A percentile compares a stretch with the other conserved stretches of the same genome.
Evolutionary conservation across 2,113 vertebrate genomes (phyloP).

Genomic region (Megaceryle torquata): DNA sequence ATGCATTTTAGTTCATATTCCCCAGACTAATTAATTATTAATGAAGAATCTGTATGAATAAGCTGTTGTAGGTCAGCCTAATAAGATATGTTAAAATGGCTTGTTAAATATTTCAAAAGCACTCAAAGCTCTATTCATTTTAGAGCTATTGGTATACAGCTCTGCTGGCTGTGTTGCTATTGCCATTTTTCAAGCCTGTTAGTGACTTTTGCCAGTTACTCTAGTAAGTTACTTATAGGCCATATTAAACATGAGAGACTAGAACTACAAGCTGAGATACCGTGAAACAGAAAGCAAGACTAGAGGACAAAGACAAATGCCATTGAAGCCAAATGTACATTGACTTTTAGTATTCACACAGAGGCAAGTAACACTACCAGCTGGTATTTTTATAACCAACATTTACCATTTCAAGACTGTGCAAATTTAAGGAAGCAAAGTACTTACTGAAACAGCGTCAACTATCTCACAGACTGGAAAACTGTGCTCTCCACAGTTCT

Average conservation of each 20-base stretch:
- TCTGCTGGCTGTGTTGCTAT: neutral
- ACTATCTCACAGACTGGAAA: neutral
- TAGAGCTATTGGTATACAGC: neutral
- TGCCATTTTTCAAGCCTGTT: neutral
- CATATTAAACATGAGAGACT: neutral
- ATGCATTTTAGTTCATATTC: neutral
- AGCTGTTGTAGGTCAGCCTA: neutral
- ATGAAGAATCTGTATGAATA: neutral
- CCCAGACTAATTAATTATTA: neutral
- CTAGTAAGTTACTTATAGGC: neutral
- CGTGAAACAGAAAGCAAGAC: neutral
- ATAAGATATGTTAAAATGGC: neutral
- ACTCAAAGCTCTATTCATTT: neutral
- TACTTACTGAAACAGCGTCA: neutral
- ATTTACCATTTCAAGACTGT: neutral
- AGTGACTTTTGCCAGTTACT: neutral
- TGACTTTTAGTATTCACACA: neutral
- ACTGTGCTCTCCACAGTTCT: neutral
- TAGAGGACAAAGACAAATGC: neutral
- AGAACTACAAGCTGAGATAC: neutral
- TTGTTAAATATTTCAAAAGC: slow-evolving; percentile 43
- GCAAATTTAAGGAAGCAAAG: neutral
- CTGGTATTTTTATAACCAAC: neutral
- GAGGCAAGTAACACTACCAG: neutral
- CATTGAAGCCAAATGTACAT: neutral